Evolutionary conservation across 2,797 vertebrate genomes (phyloP), one percentile per base, ranked within the genome.

Genomic region (Dicrostonyx torquatus): DNA sequence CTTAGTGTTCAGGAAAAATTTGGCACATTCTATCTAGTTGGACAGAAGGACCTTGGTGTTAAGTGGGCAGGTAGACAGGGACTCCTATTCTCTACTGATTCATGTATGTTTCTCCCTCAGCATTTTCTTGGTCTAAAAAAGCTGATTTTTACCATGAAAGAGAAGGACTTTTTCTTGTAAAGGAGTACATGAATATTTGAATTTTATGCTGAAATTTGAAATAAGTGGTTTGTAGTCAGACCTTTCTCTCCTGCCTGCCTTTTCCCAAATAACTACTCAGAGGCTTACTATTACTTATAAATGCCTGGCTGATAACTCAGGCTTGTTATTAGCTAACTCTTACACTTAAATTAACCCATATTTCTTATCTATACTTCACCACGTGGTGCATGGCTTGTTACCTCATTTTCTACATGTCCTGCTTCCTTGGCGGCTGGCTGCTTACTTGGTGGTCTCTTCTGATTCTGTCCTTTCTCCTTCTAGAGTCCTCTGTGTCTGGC

Each of bases 101-200:
- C 37, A 24, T 62, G 3, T 83, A 7, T 85, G 14, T 91, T 82
- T 5, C 66, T 89, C 5, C 76, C 86, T 40, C 72, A 40, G 7
- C 14, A n/a, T 88, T 85, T 91, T 55, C 13, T 15, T 96, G 4
- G 8, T 94, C 22, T 87, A 80, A 79, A 83, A 83, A 83, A 78
- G 22, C 37, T 87, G 58, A 78, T 83, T 70, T 94, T 91, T n/a
- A 15, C 4, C 50, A 62, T 77, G 78, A 85, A 82, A 96, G 87
- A 95, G 22, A 55, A 95, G 24, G 40, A 87, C 20, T 85, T 22
- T 80, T 89, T 22, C 43, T 93, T 94, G 73, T 80, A 93, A 18
- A 70, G 40, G 75, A n/a, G 6, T 66, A 66, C 12, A 11, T 89
- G 89, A 89, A 78, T 87, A 60, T 40, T 50, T 68, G n/a, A 24